phyloP scores from a whole-genome alignment of 2,113 vertebrate genomes.

The Cercopithecus mona region DNA sequence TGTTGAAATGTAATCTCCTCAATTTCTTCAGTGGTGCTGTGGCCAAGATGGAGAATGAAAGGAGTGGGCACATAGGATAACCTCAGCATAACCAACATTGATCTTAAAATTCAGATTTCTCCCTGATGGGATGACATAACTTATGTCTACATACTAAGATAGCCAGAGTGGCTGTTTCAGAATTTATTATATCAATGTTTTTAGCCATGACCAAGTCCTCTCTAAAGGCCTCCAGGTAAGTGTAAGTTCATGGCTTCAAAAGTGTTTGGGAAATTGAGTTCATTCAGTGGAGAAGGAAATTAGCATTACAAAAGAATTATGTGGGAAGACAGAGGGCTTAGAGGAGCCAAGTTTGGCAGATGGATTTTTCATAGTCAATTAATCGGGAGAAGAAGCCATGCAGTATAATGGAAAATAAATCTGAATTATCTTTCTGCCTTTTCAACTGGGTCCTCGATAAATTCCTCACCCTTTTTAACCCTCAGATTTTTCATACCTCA shows the following conservation, averaged over 20 bases:
- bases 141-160: neutral
- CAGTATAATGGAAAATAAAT: neutral
- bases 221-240: neutral
- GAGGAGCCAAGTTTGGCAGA: neutral
- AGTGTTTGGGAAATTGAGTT: neutral
- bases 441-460: neutral
- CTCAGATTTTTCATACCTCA: neutral
- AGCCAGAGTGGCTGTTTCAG: neutral
- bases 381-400: neutral
- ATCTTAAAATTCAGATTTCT: neutral
- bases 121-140: neutral
- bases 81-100: neutral
- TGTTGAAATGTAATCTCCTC: neutral
- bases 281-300: neutral
- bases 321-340: too few species aligned
- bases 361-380: neutral
- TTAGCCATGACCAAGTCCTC: neutral
- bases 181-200: neutral
- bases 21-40: neutral
- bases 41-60: neutral
- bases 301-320: neutral
- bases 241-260: neutral
- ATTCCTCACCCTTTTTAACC: neutral
- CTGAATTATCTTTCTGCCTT: neutral
- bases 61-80: neutral